Conservation (phyloP, 2,888 invertebrate genomes). For the Thysanoteuthis rhombus region DNA sequence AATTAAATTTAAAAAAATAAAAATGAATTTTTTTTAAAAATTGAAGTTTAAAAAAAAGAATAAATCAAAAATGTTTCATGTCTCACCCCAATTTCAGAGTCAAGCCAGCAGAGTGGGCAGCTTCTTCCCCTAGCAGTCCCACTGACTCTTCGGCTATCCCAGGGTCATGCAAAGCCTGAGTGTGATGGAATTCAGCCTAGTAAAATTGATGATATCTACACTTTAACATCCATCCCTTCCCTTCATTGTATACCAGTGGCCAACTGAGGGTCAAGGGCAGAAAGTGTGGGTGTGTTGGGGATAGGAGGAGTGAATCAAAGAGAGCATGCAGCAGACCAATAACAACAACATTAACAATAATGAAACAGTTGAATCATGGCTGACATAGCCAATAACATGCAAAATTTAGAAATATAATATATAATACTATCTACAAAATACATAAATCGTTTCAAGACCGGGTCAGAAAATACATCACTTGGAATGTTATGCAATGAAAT, state of each 20-base stretch:
- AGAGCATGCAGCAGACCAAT: neutral
- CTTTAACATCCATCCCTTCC: constrained; percentile 35
- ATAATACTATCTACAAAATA: neutral
- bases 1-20: neutral
- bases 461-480: neutral
- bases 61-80: constrained; percentile 21
- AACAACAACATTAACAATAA: neutral
- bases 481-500: neutral
- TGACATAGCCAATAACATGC: neutral
- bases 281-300: neutral
- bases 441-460: neutral
- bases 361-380: neutral
- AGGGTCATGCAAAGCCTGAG: constrained; percentile 88
- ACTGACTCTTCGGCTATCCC: constrained; percentile 81
- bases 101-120: constrained; percentile 83
- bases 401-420: neutral
- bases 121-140: constrained; percentile 96
- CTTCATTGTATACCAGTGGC: constrained; percentile 18
- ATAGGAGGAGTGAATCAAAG: neutral
- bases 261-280: neutral
- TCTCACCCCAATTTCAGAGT: constrained; percentile 93
- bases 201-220: constrained; percentile 38
- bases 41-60: neutral
- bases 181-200: constrained; percentile 63
- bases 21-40: neutral